Percentiles rank a stretch among this genome's conserved stretches.
phyloP scores from a whole-genome alignment of 1,140 invertebrate genomes.

The Bombus consobrinus region DNA sequence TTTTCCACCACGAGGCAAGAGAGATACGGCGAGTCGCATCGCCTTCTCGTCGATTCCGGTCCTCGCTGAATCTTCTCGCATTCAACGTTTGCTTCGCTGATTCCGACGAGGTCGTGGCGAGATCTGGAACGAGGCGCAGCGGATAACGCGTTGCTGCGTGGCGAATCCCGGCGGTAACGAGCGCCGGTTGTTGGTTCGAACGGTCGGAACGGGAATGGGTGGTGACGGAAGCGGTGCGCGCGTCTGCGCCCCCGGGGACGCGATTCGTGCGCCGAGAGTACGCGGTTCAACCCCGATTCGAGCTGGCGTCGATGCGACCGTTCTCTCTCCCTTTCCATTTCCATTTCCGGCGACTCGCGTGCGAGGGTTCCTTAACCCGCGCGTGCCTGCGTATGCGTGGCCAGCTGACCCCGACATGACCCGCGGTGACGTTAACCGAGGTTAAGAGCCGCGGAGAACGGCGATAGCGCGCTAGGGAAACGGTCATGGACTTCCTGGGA shows the following conservation, averaged over 20 bases:
- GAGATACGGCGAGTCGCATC: too few relatives aligned
- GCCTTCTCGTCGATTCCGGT: too few relatives aligned
- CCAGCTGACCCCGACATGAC: slow-evolving; percentile 57
- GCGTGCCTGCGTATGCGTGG: slow-evolving; percentile 35
- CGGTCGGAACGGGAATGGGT: neutral
- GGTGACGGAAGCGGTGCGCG: neutral
- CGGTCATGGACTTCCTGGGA: too few relatives aligned
- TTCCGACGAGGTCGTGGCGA: too few relatives aligned
- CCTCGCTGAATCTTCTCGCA: too few relatives aligned
- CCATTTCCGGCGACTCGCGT: slow-evolving; percentile 39
- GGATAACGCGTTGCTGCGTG: too few relatives aligned
- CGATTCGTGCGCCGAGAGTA: neutral
- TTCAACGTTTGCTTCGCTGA: too few relatives aligned
- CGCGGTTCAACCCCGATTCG: neutral
- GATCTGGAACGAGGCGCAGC: too few relatives aligned
- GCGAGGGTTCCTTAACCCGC: slow-evolving; percentile 66
- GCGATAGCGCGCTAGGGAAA: neutral
- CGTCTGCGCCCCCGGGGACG: slow-evolving; percentile 14
- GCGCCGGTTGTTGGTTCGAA: too few relatives aligned
- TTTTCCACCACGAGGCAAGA: too few relatives aligned
- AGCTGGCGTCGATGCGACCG: neutral
- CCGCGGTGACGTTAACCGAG: slow-evolving; percentile 58
- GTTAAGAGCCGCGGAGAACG: slow-evolving; percentile 61
- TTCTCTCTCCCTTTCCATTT: neutral
- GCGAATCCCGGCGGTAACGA: too few relatives aligned